Conservation (phyloP, 1,140 invertebrate genomes). For the Drosophila sproati region DNA sequence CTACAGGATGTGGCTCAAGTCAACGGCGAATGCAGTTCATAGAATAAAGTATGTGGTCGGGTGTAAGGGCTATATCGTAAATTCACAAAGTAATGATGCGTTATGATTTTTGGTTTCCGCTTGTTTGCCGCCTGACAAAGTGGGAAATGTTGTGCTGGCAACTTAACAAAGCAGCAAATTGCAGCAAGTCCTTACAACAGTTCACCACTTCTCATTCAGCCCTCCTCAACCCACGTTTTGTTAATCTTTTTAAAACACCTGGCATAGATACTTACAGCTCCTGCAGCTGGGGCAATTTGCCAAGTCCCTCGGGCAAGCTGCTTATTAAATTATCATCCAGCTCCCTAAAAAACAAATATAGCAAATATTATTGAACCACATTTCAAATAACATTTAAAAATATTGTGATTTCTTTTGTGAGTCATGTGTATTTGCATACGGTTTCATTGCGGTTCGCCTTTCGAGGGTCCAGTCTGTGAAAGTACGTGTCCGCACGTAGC, state of each 20-base stretch:
- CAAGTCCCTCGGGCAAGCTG: conserved; percentile 88
- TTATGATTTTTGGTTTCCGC: conserved; percentile 83
- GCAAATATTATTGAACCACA: conserved; percentile 50
- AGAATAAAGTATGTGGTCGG: neutral
- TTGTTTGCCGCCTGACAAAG: conserved; percentile 70
- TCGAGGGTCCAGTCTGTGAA: conserved; percentile 58
- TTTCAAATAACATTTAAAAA: conserved; percentile 54
- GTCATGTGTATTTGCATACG: conserved; percentile 51
- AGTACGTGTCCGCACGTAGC: conserved; percentile 69
- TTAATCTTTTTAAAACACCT: conserved; percentile 61
- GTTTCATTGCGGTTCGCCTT: conserved; percentile 40
- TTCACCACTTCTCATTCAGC: neutral
- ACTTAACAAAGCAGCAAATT: conserved; percentile 52
- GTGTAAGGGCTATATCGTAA: conserved; percentile 51
- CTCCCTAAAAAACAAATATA: conserved; percentile 86
- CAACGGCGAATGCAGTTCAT: conserved; percentile 22
- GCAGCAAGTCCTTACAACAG: conserved; percentile 29
- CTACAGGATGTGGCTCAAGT: conserved; percentile 46
- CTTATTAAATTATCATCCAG: conserved; percentile 90
- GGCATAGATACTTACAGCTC: conserved; percentile 88
- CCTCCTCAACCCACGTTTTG: neutral
- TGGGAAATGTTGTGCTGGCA: conserved; percentile 65
- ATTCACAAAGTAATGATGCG: conserved; percentile 82
- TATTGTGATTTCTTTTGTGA: conserved; percentile 37
- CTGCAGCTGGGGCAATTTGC: conserved; percentile 88